Conservation (phyloP, 2,113 vertebrate species). For the Oncorhynchus tshawytscha region DNA sequence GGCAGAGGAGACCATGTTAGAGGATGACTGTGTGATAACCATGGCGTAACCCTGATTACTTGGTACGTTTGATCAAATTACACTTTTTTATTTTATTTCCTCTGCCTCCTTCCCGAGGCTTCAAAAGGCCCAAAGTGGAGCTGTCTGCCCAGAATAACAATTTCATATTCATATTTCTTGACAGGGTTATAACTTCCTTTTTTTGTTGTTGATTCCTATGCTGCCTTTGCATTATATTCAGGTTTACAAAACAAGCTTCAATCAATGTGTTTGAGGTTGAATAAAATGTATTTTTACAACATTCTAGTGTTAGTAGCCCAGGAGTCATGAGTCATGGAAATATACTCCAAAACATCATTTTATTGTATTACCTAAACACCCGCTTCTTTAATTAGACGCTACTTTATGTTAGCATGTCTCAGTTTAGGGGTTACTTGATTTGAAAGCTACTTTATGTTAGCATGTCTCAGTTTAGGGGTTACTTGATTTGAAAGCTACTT, state of each 20-base stretch:
- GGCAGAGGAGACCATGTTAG: conserved; percentile 2
- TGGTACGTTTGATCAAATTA: conserved; percentile 11
- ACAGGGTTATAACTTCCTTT: background rate
- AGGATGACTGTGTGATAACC: conserved; percentile 13
- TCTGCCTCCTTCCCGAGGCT: background rate
- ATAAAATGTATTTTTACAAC: rapidly evolving
- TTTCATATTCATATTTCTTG: background rate
- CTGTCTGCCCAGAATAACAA: background rate
- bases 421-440: too few species aligned
- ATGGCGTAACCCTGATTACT: conserved; percentile 9
- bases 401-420: too few species aligned
- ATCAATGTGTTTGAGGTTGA: background rate
- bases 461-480: too few species aligned
- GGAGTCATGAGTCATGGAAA: too few species aligned
- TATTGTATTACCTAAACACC: too few species aligned
- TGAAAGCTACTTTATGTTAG: too few species aligned
- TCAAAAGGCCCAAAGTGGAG: background rate
- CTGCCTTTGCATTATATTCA: background rate
- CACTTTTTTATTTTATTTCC: background rate
- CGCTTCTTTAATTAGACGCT: too few species aligned
- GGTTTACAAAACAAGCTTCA: background rate
- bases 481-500: too few species aligned
- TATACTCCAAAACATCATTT: too few species aligned
- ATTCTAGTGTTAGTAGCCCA: too few species aligned
- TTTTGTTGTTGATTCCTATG: too few species aligned